These are phyloP conservation scores for Diabrotica virgifera DNA, from an alignment of 1,140 invertebrate genomes.

Conservation along the genomic window DNA sequence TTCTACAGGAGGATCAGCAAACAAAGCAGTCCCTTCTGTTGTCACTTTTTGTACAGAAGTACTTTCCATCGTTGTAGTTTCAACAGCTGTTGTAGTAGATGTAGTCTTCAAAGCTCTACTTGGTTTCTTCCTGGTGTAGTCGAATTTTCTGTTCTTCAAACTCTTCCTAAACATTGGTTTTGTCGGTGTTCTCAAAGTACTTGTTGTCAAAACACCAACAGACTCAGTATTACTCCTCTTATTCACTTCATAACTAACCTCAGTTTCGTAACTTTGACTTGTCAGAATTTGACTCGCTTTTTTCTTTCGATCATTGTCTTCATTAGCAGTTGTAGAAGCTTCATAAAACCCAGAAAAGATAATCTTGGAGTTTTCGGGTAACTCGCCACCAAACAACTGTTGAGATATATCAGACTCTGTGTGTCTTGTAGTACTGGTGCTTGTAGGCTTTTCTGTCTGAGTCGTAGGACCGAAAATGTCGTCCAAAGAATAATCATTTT, in stretches of 20 bases:
- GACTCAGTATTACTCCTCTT: slow-evolving; percentile 27
- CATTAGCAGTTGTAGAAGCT: slow-evolving; percentile 29
- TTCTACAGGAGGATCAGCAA: not conserved
- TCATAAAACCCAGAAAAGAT: slow-evolving; percentile 40
- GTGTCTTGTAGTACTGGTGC: slow-evolving; percentile 18
- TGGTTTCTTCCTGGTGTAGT: not conserved
- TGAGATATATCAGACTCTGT: slow-evolving; percentile 27
- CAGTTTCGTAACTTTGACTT: slow-evolving; percentile 47
- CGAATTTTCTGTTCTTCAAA: not conserved
- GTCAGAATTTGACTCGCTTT: slow-evolving; percentile 33
- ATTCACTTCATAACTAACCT: slow-evolving; percentile 47
- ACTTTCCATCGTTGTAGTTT: not conserved
- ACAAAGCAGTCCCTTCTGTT: not conserved
- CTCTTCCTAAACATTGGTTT: not conserved
- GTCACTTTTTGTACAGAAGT: not conserved
- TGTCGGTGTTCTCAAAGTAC: slow-evolving; percentile 5
- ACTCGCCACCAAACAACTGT: slow-evolving; percentile 27
- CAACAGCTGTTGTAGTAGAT: not conserved
- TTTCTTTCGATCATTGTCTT: not conserved
- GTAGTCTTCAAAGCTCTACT: not conserved
- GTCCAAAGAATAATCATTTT: slow-evolving; percentile 29
- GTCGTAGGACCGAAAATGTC: slow-evolving; percentile 33
- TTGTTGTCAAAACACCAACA: not conserved
- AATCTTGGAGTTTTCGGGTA: slow-evolving; percentile 29
- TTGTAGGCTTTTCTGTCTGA: slow-evolving; percentile 9